These are phyloP conservation scores for Grammomys dolichurus DNA, from an alignment of 2,113 vertebrate species.

Conservation along the genomic window DNA sequence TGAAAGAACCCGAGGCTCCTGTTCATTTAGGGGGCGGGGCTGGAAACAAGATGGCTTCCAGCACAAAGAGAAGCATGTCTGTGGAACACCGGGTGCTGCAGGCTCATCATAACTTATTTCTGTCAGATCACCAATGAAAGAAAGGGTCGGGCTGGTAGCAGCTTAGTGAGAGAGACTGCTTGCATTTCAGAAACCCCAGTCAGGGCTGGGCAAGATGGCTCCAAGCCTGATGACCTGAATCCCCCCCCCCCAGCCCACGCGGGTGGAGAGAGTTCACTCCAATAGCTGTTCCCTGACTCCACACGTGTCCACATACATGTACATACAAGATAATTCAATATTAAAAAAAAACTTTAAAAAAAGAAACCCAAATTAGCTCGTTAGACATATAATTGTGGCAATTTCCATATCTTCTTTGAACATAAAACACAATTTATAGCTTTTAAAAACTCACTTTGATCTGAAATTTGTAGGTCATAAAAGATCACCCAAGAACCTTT, in stretches of 20 bases:
- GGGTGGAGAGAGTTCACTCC: neutral
- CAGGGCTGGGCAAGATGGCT: neutral
- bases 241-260: too few species aligned
- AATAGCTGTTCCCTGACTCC: neutral
- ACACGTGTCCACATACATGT: neutral
- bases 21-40: conserved; percentile 17
- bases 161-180: neutral
- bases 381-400: conserved; percentile 42
- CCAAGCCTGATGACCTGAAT: neutral
- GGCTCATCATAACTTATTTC: conserved; percentile 1
- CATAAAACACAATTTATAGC: conserved; percentile 36
- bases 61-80: neutral
- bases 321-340: neutral
- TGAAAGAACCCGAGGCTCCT: neutral
- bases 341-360: neutral
- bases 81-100: neutral
- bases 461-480: conserved; percentile 48
- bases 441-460: conserved; percentile 62
- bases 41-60: conserved; percentile 35
- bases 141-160: neutral
- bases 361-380: conserved; percentile 58
- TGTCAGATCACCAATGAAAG: neutral
- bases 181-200: neutral
- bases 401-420: conserved; percentile 45
- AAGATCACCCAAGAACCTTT: neutral